phyloP scores from a whole-genome alignment of 2,113 vertebrate species.

The Rhagologus leucostigma region DNA sequence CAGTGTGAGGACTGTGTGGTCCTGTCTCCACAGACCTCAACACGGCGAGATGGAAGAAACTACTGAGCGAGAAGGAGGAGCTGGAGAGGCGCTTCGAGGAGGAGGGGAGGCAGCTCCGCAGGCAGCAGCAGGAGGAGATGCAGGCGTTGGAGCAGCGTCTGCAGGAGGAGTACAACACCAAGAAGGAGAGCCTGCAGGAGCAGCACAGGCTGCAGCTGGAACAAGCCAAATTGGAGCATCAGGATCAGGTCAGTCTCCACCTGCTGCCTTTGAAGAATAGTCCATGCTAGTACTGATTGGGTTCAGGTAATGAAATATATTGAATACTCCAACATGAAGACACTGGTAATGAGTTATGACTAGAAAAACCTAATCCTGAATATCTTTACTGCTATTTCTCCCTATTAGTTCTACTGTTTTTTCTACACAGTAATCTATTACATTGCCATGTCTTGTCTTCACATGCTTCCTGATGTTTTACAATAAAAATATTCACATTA shows the following conservation, averaged over 20 bases:
- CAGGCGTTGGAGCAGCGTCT: constrained; percentile 79
- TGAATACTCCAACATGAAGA: background rate
- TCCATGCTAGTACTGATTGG: background rate
- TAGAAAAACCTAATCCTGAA: background rate
- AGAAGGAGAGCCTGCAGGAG: constrained; percentile 72
- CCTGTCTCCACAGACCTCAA: constrained; percentile 76
- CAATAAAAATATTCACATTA: background rate
- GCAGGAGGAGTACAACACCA: constrained; percentile 67
- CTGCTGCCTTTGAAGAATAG: background rate
- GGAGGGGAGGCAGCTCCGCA: constrained; percentile 76
- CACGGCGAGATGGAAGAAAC: constrained; percentile 80
- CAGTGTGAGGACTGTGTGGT: background rate
- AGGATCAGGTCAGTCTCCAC: constrained; percentile 78
- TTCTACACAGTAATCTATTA: background rate
- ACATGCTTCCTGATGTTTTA: background rate
- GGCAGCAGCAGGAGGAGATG: constrained; percentile 82
- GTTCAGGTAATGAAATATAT: background rate
- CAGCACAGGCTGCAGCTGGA: constrained; percentile 71
- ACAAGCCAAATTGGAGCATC: constrained; percentile 64
- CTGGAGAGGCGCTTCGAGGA: constrained; percentile 83
- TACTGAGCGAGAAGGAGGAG: constrained; percentile 88
- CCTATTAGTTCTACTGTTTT: background rate
- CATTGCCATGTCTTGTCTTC: background rate
- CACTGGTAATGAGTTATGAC: background rate
- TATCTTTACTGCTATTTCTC: background rate